A percentile compares a stretch with the other conserved stretches of the same genome.
Evolutionary conservation across 2,888 invertebrate species (phyloP).

Genomic region (Acanthosepion esculentum): DNA sequence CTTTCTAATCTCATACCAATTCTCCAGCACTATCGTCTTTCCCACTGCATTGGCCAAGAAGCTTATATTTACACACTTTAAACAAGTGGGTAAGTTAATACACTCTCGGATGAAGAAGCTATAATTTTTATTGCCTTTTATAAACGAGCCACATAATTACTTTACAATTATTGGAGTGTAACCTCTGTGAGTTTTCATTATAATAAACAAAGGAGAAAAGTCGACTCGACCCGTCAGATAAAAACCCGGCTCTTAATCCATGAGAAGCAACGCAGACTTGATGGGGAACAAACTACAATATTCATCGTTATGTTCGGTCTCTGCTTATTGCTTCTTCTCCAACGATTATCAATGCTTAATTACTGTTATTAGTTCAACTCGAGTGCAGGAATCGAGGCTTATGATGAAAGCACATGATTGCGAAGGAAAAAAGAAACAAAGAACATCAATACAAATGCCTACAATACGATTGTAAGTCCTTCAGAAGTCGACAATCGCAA

Average conservation of each 20-base stretch:
- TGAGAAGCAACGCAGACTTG: background rate
- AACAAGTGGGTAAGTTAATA: background rate
- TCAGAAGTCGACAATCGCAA: background rate
- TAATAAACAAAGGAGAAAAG: background rate
- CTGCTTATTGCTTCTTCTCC: background rate
- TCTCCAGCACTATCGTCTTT: background rate
- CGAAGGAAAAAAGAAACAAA: background rate
- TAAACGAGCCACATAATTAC: background rate
- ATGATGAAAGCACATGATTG: background rate
- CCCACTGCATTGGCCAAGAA: background rate
- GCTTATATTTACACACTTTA: background rate
- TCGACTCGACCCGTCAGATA: background rate
- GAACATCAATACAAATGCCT: background rate
- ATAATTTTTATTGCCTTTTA: background rate
- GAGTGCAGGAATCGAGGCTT: background rate
- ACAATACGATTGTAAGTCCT: background rate
- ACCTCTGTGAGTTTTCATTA: background rate
- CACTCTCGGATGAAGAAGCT: background rate
- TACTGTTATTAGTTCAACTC: background rate
- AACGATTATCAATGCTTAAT: conserved; percentile 20
- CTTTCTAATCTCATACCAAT: background rate
- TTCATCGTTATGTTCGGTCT: background rate
- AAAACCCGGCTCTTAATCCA: background rate
- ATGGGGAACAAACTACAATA: background rate
- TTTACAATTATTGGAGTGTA: background rate